Evolutionary conservation across 2,113 vertebrate genomes (phyloP), one percentile per base, ranked within the genome.

Genomic region (Eublepharis macularius): DNA sequence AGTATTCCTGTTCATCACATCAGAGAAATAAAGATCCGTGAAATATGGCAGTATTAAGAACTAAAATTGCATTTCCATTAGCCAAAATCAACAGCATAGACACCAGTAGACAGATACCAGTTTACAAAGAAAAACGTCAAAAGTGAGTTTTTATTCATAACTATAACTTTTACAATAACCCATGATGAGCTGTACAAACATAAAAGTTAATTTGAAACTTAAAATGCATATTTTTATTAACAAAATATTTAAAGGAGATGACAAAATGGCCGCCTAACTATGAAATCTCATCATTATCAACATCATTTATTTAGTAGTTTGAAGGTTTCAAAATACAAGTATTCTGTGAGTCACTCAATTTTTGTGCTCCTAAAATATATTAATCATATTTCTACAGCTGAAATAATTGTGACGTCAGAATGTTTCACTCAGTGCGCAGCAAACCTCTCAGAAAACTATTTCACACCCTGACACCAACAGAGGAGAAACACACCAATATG

Each of bases 81-180:
- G 36, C 36, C 78, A 73, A 41, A 72, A 78, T 73, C 73, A 86
- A 63, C 4, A 24, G 4, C 32, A 78, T 47, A 54, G 32, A 78
- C 17, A n/a, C n/a, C n/a, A 32, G 29, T 47, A 70, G 82, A 29
- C 80, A 57, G 14, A 65, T 34, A 76, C 66, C 34, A 86, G 66
- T 1, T 39, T 66, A 34, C 84, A 85, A 82, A 87, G 41, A 80
- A 6, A 84, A 92, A 86, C 82, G 73, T 95, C 88, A 92, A 96
- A 96, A 94, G 90, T 93, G 92, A 95, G 75, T 88, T 94, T 96
- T 97, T 97, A 97, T 97, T 97, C 78, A 24, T 91, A 89, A 92
- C 92, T 89, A 90, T 92, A 94, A 94, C 92, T 94, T 93, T 92
- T 93, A 93, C 93, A n/a, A 96, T 94, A 94, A 95, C 91, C 74